Conservation (phyloP, 2,113 vertebrate genomes). For the Albula glossodonta region DNA sequence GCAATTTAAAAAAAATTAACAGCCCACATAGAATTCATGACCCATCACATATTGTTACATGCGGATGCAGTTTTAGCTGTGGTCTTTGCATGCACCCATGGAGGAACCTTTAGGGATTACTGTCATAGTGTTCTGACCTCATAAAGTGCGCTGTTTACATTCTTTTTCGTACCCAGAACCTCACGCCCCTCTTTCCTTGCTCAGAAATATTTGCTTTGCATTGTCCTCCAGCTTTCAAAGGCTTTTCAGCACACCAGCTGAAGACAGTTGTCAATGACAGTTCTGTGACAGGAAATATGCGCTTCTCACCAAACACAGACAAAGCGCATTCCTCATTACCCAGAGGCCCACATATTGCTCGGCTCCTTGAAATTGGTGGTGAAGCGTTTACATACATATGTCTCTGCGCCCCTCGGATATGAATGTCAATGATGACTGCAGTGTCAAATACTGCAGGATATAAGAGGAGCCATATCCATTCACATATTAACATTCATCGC, state of each 20-base stretch:
- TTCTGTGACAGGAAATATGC: slow-evolving; percentile 46
- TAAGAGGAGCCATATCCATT: too few species aligned
- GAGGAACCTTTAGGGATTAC: slow-evolving; percentile 25
- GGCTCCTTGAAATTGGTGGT: background rate
- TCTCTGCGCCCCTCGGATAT: background rate
- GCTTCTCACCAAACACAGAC: slow-evolving; percentile 23
- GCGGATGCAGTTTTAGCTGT: background rate
- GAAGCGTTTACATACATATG: slow-evolving; percentile 5
- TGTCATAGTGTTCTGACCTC: slow-evolving; percentile 43
- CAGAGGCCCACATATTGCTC: slow-evolving; percentile 6
- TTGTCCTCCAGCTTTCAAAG: slow-evolving; percentile 50
- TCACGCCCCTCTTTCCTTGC: background rate
- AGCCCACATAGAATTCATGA: background rate
- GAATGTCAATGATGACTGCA: background rate
- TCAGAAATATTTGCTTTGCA: slow-evolving; percentile 34
- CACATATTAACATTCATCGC: too few species aligned
- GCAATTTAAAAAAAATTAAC: background rate
- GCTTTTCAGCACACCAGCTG: slow-evolving; percentile 52
- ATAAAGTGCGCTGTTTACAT: slow-evolving; percentile 50
- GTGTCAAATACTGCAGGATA: background rate
- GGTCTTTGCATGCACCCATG: slow-evolving; percentile 30
- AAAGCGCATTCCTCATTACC: slow-evolving; percentile 28
- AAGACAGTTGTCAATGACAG: slow-evolving; percentile 51
- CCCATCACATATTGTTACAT: background rate
- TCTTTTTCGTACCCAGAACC: slow-evolving; percentile 31